Base-by-base conservation (phyloP, 2,797 vertebrate species). In the Xenops minutus region DNA sequence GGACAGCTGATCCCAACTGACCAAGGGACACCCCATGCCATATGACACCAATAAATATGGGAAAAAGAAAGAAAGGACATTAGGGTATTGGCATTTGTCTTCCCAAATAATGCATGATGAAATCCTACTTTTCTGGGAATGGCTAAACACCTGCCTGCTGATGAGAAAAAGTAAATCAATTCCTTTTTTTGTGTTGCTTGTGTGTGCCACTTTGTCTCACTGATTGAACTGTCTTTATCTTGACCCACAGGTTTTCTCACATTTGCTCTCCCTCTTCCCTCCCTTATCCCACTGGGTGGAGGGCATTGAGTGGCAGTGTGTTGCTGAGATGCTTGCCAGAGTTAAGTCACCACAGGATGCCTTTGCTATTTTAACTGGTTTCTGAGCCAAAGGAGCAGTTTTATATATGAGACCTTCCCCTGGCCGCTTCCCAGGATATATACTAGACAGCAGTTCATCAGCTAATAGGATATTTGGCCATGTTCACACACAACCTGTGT, bases 221-320 rank as follows among this genome's bases (percentile, higher is more conserved):
- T 54, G 76, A 44, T 15, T 41, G 36, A 67, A 37, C 15, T 26
- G 12, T 34, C n/a, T 46, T 64, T 74, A 34, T 48, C 41, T 54
- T 1, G 0, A 30, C 11, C 22, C 26, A 29, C 0, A 0, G 36
- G 3, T 78, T 77, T 92, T 74, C 44, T 44, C 5, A 18, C 39
- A 52, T 73, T 69, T 51, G 10, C 16, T 76, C 6, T 87, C 56
- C 26, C 17, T 61, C 15, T 74, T 85, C 8, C 61, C 15, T 62
- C 32, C 26, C 24, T 39, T 12, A 30, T 39, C 22, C 9, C 5
- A 8, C 14, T 13, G 32, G 6, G 14, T 32, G 32, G 16, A 11
- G 20, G 23, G 5, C 2, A 1, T 3, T 3, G 11, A 69, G 66
- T 0, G 2, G 30, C 26, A 58, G 4, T 7, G 44, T 62, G 46